Evolutionary conservation across 2,113 vertebrate species (phyloP).

Genomic region (Saguinus imperator): DNA sequence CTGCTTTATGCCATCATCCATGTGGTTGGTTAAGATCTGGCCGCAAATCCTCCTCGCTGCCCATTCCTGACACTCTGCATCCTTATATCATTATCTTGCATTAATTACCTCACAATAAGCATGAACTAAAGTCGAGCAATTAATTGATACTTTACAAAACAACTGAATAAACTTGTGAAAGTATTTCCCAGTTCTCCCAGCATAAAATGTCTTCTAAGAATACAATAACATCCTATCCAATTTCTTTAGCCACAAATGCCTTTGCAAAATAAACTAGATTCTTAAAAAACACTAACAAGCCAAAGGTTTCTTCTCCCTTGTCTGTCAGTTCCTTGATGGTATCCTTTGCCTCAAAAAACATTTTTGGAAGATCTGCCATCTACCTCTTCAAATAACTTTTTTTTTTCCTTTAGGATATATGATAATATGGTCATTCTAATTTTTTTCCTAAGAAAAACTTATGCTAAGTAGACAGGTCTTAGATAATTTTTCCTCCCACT

Average conservation of each 20-base stretch:
- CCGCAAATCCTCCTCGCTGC: neutral
- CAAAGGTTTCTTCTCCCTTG: neutral
- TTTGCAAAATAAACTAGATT: neutral
- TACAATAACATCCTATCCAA: neutral
- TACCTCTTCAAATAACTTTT: neutral
- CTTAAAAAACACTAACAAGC: neutral
- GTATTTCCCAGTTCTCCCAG: neutral
- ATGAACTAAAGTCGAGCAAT: neutral
- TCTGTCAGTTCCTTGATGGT: neutral
- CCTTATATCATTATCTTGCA: neutral
- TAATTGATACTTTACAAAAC: neutral
- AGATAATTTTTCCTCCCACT: conserved; percentile 17
- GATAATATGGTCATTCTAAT: conserved; percentile 11
- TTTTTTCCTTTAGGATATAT: neutral
- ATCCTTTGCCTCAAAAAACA: neutral
- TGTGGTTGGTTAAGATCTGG: neutral
- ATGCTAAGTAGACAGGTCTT: neutral
- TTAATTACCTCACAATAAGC: neutral
- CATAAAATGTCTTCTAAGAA: neutral
- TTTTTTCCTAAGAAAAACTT: conserved; percentile 34
- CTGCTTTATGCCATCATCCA: no score
- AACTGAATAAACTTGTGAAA: neutral
- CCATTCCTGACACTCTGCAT: neutral
- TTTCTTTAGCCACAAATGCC: neutral
- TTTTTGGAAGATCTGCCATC: neutral